phyloP scores from a whole-genome alignment of 2,797 vertebrate species.

The Gephyroberyx darwinii region DNA sequence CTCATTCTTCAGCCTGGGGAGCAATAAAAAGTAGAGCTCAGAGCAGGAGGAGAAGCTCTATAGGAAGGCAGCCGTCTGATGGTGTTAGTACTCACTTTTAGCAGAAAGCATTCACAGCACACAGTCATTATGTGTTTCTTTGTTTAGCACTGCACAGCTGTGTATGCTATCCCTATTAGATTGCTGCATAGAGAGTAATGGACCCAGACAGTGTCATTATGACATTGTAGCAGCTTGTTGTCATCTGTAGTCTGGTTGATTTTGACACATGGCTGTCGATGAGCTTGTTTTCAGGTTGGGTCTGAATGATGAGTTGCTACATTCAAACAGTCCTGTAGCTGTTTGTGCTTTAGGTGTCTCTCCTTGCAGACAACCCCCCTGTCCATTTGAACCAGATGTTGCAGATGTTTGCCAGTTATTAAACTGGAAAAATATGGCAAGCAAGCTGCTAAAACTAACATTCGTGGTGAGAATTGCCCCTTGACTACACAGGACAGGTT shows the following conservation, averaged over 20 bases:
- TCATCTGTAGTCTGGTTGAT: conserved; percentile 20
- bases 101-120: conserved; percentile 20
- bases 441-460: conserved; percentile 73
- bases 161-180: conserved; percentile 37
- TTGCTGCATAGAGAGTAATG: conserved; percentile 22
- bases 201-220: conserved; percentile 23
- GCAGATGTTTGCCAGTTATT: conserved; percentile 72
- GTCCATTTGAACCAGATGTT: conserved; percentile 76
- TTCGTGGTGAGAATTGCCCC: conserved; percentile 67
- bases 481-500: conserved; percentile 55
- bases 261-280: conserved; percentile 48
- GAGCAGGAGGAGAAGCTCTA: conserved; percentile 18
- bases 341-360: conserved; percentile 60
- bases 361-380: conserved; percentile 44
- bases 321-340: conserved; percentile 54
- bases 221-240: conserved; percentile 45
- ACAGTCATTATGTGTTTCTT: conserved; percentile 41
- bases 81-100: conserved; percentile 17
- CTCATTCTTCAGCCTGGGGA: conserved; percentile 5
- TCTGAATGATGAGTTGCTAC: conserved; percentile 53
- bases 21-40: not conserved
- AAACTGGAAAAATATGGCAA: conserved; percentile 69
- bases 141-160: conserved; percentile 58
- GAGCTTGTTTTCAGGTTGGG: conserved; percentile 48
- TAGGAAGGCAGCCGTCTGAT: conserved; percentile 21